Base-by-base conservation (phyloP, 2,888 invertebrate genomes). In the Euzophera pinguis region DNA sequence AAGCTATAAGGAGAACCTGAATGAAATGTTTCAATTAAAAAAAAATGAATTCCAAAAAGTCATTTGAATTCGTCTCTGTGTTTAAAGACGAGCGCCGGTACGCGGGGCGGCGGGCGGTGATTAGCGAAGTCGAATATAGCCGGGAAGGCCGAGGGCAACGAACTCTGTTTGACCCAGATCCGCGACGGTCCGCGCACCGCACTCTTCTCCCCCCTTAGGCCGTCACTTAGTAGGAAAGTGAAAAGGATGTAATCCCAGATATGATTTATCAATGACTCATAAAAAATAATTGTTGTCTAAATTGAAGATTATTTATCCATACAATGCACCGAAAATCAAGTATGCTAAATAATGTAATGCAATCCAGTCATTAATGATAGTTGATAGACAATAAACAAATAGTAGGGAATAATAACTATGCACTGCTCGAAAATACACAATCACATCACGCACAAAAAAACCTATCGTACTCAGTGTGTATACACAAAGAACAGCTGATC, bases 71-170 rank as follows among this genome's bases (percentile, higher is more conserved):
- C 76, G 67, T 55, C 73, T 71, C 75, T 81, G 76, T 64, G 61
- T 58, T 56, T 62, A 59, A 59, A 57, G 58, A 61, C 60, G 67
- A 62, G 59, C 57, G 66, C 59, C 66, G 67, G 57, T 66, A 64
- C 48, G 67, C 63, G 67, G 61, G 56, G 58, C 64, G 61, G 56
- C 63, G 60, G 63, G 72, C 69, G 76, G 81, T 81, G 84, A 86
- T 88, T 85, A 84, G 83, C 84, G 84, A 79, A 79, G 81, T 81
- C 84, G 76, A 87, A 89, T 88, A 88, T 88, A 89, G 87, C 81
- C 77, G 86, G 87, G 89, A 90, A 89, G 89, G 89, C 89, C 89
- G 89, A 87, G 89, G 86, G 87, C 88, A 88, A 88, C 85, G 89
- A 90, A 87, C 89, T 89, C 87, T 67, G 88, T 83, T 83, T 88